Evolutionary conservation across 2,888 invertebrate species (phyloP), one percentile per base, ranked within the genome.

Genomic region (Apomyelois bistriatella): DNA sequence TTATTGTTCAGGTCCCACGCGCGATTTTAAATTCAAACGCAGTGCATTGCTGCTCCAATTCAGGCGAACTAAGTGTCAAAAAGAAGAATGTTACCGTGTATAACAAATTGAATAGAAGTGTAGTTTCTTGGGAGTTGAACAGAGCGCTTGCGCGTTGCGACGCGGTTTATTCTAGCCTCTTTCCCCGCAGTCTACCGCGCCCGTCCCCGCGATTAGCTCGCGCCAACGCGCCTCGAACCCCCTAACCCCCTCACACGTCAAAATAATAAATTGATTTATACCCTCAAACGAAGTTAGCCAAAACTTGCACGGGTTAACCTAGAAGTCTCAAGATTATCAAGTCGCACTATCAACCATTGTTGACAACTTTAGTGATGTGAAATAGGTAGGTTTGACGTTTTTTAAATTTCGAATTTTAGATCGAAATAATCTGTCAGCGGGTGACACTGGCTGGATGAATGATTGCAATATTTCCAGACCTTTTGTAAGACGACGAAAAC

Each of bases 221-320:
- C 68, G 74, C 66, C 52, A 52, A 43, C 62, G 61, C 63, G 56
- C 38, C 54, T 53, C 64, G 53, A 58, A 56, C 58, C 60, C 69
- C 68, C 64, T 70, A 62, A 66, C 62, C 71, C 59, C 63, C 67
- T 65, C 68, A 59, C 70, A 74, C 80, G 79, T 83, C 82, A 78
- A 81, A 82, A 79, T 73, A 79, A 76, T 77, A 77, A 83, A 86
- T 85, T 85, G 81, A 85, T 85, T 85, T 74, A 75, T 71, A 77
- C 70, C 73, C 70, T 72, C 68, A 68, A 64, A 57, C 60, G 61
- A 73, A 79, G 70, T 79, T 74, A 62, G 52, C 42, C 57, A 61
- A 70, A 70, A 72, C 71, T 79, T 74, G 66, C 57, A 59, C 65
- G 59, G 58, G 55, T 56, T 50, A 56, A 50, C 62, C 55, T 70